phyloP scores from a whole-genome alignment of 1,140 invertebrate species.

The Heterodera carotae region DNA sequence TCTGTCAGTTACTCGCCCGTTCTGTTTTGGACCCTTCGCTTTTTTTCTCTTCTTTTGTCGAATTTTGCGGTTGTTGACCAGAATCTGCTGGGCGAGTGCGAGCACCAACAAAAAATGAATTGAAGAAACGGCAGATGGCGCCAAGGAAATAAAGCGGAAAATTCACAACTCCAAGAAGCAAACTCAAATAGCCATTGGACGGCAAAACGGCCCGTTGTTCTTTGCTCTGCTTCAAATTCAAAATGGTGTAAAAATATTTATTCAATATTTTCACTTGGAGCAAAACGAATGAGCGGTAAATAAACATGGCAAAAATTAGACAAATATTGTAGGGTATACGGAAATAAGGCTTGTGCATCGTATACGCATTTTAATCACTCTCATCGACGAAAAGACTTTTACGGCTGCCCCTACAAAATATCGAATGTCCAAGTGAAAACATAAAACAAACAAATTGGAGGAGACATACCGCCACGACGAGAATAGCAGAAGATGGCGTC shows the following conservation, averaged over 20 bases:
- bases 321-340: too few species aligned
- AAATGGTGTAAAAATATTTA: not conserved
- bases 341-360: not conserved
- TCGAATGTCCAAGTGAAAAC: constrained; percentile 31
- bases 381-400: not conserved
- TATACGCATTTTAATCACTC: not conserved
- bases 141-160: constrained; percentile 8
- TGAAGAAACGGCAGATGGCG: constrained; percentile 6
- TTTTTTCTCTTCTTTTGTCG: not conserved
- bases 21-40: not conserved
- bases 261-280: constrained; percentile 19
- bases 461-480: constrained; percentile 35
- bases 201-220: not conserved
- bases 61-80: not conserved
- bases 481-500: constrained; percentile 34
- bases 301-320: not conserved
- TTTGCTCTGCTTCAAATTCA: not conserved
- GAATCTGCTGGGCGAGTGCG: not conserved
- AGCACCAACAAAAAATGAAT: not conserved
- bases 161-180: constrained; percentile 17
- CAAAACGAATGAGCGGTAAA: constrained; percentile 10
- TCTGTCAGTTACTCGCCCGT: not conserved
- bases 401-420: constrained; percentile 8
- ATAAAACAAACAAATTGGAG: not conserved
- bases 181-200: constrained; percentile 12